Evolutionary conservation across 2,113 vertebrate species (phyloP).

Genomic region (Pelecanoides urinatrix): DNA sequence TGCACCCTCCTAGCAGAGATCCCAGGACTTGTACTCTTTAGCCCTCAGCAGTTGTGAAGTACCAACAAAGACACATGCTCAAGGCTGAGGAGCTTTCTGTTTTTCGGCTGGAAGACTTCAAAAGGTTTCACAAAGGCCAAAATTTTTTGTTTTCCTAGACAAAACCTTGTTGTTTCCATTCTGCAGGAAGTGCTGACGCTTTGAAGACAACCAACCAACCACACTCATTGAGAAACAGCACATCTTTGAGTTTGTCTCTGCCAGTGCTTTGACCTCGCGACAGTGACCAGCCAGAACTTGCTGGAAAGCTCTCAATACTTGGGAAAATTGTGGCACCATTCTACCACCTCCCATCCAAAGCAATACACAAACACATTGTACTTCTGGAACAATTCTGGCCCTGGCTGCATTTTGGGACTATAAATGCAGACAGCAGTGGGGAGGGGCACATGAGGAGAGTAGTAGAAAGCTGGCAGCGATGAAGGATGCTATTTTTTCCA

Average conservation of each 20-base stretch:
- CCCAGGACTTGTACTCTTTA: background rate
- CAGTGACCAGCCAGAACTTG: background rate
- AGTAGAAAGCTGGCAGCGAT: background rate
- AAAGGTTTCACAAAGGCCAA: slow-evolving; percentile 15
- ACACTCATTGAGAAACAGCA: background rate
- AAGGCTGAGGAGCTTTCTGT: background rate
- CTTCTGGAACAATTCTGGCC: background rate
- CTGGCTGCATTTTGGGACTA: background rate
- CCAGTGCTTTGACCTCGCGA: background rate
- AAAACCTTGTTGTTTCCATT: slow-evolving; percentile 21
- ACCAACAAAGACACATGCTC: background rate
- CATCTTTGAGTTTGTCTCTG: background rate
- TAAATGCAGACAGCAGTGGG: background rate
- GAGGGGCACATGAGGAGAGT: background rate
- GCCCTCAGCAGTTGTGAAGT: background rate
- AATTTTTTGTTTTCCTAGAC: slow-evolving; percentile 35
- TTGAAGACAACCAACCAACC: background rate
- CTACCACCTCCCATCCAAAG: background rate
- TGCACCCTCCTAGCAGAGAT: background rate
- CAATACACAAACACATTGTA: background rate
- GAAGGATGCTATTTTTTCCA: background rate
- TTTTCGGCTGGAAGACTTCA: slow-evolving; percentile 22
- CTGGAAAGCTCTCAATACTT: background rate
- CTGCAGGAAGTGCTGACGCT: slow-evolving; percentile 14
- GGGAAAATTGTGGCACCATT: background rate